Conservation (phyloP, 2,888 invertebrate genomes). For the Chironomus tentans region DNA sequence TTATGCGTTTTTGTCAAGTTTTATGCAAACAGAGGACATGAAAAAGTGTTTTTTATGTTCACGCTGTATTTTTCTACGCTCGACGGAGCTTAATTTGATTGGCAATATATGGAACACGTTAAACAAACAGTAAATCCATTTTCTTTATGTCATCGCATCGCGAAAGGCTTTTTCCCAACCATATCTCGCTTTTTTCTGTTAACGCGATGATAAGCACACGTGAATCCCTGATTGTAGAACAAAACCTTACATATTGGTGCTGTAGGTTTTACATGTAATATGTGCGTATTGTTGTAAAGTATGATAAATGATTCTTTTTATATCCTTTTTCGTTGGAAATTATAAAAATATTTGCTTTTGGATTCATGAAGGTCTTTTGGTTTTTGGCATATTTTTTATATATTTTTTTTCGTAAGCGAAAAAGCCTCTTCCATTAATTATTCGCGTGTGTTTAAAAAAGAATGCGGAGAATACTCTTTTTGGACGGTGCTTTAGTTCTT, state of each 20-base stretch:
- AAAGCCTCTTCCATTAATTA: constrained; percentile 23
- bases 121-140: neutral
- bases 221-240: neutral
- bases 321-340: neutral
- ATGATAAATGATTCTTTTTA: constrained; percentile 27
- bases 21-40: neutral
- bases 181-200: neutral
- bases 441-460: neutral
- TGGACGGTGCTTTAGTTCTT: neutral
- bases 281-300: constrained; percentile 1
- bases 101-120: neutral
- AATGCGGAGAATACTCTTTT: neutral
- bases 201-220: constrained; percentile 7
- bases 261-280: neutral
- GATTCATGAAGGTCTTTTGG: neutral
- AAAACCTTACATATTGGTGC: neutral
- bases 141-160: neutral
- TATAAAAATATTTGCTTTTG: constrained; percentile 2
- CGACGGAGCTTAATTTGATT: neutral
- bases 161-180: no score
- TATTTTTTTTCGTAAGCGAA: neutral
- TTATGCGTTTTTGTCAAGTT: no score
- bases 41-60: neutral
- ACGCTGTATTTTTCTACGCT: neutral
- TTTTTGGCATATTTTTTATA: neutral